These are phyloP conservation scores for Onchidella celtica DNA, from an alignment of 2,888 invertebrate genomes.

Conservation along the genomic window DNA sequence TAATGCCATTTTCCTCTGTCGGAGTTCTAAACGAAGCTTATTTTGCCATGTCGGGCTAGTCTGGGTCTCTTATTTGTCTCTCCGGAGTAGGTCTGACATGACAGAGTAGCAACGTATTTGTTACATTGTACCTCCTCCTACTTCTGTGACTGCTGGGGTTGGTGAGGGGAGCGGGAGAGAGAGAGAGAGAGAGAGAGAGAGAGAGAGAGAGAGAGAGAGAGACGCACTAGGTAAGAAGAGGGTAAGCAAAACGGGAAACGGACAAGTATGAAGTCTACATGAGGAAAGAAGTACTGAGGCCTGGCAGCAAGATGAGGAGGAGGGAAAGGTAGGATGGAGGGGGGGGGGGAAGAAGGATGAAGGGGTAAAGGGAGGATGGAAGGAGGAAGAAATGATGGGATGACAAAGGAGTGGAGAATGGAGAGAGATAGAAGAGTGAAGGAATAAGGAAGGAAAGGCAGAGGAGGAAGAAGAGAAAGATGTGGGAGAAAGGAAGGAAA, in stretches of 20 bases:
- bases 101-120: too few species aligned
- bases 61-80: too few species aligned
- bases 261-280: not conserved
- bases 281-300: not conserved
- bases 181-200: constrained; percentile 1
- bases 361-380: not conserved
- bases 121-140: too few species aligned
- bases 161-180: not conserved
- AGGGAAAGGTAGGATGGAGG: constrained; percentile 1
- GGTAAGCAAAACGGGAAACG: not conserved
- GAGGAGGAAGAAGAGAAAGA: not conserved
- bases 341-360: not conserved
- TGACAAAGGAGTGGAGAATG: not conserved
- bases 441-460: not conserved
- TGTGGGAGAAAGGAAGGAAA: not conserved
- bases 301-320: not conserved
- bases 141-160: too few species aligned
- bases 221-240: not conserved
- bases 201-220: not conserved
- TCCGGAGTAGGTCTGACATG: too few species aligned
- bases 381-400: not conserved
- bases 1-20: too few species aligned
- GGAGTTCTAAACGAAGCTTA: too few species aligned
- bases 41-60: too few species aligned
- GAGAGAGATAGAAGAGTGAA: not conserved